Evolutionary conservation across 2,797 vertebrate species (phyloP), one percentile per base, ranked within the genome.

Genomic region (Acanthurus leucopareius): DNA sequence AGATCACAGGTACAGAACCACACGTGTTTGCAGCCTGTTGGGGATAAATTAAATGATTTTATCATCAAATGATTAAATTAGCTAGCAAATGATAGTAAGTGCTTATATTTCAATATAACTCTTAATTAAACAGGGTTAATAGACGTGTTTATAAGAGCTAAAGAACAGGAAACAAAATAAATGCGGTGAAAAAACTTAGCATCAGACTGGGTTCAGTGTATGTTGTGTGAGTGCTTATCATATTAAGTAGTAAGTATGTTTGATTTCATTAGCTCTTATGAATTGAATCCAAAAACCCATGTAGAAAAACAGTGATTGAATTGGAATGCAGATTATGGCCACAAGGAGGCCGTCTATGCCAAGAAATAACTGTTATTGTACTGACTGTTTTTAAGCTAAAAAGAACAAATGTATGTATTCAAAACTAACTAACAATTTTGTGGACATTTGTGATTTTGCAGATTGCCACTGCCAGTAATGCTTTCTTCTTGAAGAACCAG

Each of bases 1-100:
- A 86, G 90, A 1, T 84, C 93, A 76, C 93, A 96, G 96, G 97
- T 98, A 92, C 38, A 32, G 8, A 11, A 16, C 7, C 4, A 4
- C 58, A 45, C 0, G 2, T n/a, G 19, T 32, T 22, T 40, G 5
- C 7, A 47, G 1, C 2, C 3, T 67, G 56, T 47, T 2, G 28
- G 28, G 3, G 28, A 32, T 32, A 5, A 32, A 32, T 32, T 32
- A 4, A 32, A 32, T 32, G 28, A 32, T 32, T 32, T 32, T 4
- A 32, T 32, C 28, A 32, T 5, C 5, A 32, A 32, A 32, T 32
- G 28, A 32, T 4, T 32, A 32, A 32, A 32, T 32, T 3, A 32
- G 28, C 5, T 32, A 5, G 28, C 28, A 32, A 32, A 32, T 32
- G 28, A 32, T 4, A 4, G 28, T 5, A 32, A 4, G 28, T 32